Evolutionary conservation across 2,113 vertebrate species (phyloP), one percentile per base, ranked within the genome.

Genomic region (Syngnathoides biaculeatus): DNA sequence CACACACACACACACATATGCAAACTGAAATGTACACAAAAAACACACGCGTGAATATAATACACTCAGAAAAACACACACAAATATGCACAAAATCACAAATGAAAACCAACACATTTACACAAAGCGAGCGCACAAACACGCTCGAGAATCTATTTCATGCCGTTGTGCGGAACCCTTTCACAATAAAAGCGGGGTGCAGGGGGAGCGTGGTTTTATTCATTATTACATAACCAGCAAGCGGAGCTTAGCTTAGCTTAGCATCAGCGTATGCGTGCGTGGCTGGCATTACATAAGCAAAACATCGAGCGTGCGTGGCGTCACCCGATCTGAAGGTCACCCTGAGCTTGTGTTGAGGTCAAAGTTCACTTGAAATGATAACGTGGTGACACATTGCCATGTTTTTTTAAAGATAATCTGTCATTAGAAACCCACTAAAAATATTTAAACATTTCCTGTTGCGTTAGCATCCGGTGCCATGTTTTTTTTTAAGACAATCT

Each of bases 21-120:
- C 20, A 52, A 20, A n/a, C 48, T 5, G n/a, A 22, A 52, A n/a
- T n/a, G n/a, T n/a, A n/a, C n/a, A n/a, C n/a, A 22, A 52, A 5
- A 52, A n/a, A 20, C 15, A 20, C 17, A 43, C 2, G 20, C 14
- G 14, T 17, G 20, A 48, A 48, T 7, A 5, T 11, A 47, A 71
- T 38, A 64, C 68, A 68, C 70, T 48, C 45, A 67, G 20, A 67
- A 56, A 71, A 45, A 48, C 63, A 64, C 60, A 72, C 42, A 59
- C 58, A 43, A 58, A 56, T 61, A 70, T 58, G 55, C 71, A 65
- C 52, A 68, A 3, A 0, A 9, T 43, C 5, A 48, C 45, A 20
- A 9, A 8, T 22, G 20, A 1, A 52, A 22, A 52, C 20, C 22
- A 6, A 52, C 6, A 26, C 5, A 6, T 0, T 11, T 6, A 7